Evolutionary conservation across 2,888 invertebrate genomes (phyloP).

Genomic region (Operophtera brumata): DNA sequence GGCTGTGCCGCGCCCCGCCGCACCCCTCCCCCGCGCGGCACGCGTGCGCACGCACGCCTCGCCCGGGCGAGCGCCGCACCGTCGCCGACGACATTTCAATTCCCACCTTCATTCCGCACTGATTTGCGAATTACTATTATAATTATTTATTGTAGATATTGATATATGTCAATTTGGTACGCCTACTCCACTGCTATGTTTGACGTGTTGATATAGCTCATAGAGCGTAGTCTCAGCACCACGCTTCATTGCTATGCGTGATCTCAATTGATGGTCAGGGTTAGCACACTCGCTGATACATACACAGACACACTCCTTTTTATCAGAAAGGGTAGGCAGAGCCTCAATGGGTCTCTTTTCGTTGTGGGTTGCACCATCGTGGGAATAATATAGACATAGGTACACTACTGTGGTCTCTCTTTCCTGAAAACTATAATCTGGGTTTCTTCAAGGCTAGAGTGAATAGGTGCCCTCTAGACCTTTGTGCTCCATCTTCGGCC

Average conservation of each 20-base stretch:
- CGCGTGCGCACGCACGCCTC: constrained; percentile 35
- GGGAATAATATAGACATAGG: too few species aligned
- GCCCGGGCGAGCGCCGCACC: constrained; percentile 40
- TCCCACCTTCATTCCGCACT: constrained; percentile 63
- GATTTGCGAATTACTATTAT: constrained; percentile 62
- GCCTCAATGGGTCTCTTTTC: too few species aligned
- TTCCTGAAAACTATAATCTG: too few species aligned
- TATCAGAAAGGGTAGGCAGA: too few species aligned
- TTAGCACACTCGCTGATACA: background rate
- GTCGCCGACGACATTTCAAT: constrained; percentile 60
- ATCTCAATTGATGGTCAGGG: background rate
- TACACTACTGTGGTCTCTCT: too few species aligned
- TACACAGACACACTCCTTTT: too few species aligned
- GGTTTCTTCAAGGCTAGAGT: too few species aligned
- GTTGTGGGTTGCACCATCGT: too few species aligned
- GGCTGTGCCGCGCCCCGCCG: constrained; percentile 68
- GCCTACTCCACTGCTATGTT: background rate
- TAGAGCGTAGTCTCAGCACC: background rate
- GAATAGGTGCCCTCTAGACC: too few species aligned
- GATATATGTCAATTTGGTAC: background rate
- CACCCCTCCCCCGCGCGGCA: constrained; percentile 33
- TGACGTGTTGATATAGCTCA: background rate
- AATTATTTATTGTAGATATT: constrained; percentile 38
- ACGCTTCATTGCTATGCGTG: background rate
- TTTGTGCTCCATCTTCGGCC: too few species aligned